Evolutionary conservation across 2,888 invertebrate species (phyloP).

Genomic region (Epinotia ramella): DNA sequence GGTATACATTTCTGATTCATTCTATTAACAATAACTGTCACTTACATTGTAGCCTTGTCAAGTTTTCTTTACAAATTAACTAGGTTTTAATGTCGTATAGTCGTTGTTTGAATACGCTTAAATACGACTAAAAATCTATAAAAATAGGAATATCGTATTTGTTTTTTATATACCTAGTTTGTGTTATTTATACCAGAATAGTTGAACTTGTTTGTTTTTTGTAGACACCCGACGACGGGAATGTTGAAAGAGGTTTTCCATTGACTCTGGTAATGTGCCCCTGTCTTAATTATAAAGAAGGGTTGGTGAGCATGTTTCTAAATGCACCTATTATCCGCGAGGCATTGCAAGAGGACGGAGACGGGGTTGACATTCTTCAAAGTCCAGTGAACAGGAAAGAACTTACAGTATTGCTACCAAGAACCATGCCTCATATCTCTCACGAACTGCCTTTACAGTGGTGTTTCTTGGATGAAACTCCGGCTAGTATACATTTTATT

Average conservation of each 20-base stretch:
- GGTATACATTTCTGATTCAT: constrained; percentile 52
- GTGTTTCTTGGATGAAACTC: constrained; percentile 71
- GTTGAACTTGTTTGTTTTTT: constrained; percentile 45
- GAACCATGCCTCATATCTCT: constrained; percentile 66
- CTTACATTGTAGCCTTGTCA: neutral
- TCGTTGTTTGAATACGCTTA: too few species aligned
- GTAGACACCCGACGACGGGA: constrained; percentile 63
- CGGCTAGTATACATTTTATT: constrained; percentile 57
- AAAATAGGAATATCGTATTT: too few species aligned
- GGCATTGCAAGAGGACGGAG: constrained; percentile 61
- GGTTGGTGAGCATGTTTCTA: constrained; percentile 66
- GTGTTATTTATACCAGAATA: too few species aligned
- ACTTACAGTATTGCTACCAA: constrained; percentile 72
- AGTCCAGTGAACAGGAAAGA: constrained; percentile 63
- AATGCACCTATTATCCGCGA: constrained; percentile 57
- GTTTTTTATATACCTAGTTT: too few species aligned
- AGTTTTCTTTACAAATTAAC: too few species aligned
- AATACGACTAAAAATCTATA: too few species aligned
- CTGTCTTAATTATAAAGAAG: constrained; percentile 67
- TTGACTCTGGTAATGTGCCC: constrained; percentile 71
- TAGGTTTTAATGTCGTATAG: too few species aligned
- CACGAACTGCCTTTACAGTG: constrained; percentile 68
- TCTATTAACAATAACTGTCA: neutral
- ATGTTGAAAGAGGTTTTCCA: constrained; percentile 72
- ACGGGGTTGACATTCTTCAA: constrained; percentile 64